Conservation (phyloP, 2,888 invertebrate genomes). For the Apotomis betuletana region DNA sequence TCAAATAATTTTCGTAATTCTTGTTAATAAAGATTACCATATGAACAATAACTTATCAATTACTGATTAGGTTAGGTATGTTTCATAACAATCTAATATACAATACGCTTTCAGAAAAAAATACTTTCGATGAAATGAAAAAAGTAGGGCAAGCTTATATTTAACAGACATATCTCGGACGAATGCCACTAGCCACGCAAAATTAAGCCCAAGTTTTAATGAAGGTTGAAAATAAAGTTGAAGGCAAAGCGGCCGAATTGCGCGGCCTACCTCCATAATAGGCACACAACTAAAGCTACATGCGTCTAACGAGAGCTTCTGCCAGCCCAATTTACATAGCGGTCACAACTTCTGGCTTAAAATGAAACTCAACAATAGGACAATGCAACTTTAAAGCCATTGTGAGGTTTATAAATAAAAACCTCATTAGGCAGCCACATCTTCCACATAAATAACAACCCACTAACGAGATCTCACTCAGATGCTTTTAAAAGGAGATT, state of each 20-base stretch:
- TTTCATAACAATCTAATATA: no score
- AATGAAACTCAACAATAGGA: conserved; percentile 79
- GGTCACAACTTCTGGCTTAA: conserved; percentile 72
- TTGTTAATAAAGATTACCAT: no score
- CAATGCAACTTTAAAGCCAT: conserved; percentile 78
- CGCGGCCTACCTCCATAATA: conserved; percentile 30
- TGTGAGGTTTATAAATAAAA: conserved; percentile 66
- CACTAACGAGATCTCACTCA: conserved; percentile 49
- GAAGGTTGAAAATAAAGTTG: conserved; percentile 12
- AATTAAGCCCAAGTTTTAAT: conserved; percentile 27
- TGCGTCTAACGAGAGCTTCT: conserved; percentile 67
- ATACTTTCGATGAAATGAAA: no score
- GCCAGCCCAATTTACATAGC: conserved; percentile 77
- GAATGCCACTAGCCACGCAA: no score
- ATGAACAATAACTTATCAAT: no score
- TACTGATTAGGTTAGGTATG: no score
- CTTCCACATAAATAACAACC: conserved; percentile 70
- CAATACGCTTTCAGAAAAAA: no score
- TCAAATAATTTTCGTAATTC: no score
- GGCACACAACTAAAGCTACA: conserved; percentile 56
- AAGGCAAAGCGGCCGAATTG: not conserved
- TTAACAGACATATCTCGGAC: no score
- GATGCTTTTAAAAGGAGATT: conserved; percentile 49
- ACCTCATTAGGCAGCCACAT: conserved; percentile 77
- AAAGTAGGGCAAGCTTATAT: no score